A percentile compares a stretch with the other conserved stretches of the same genome.
Evolutionary conservation across 2,113 vertebrate species (phyloP).

Genomic region (Anseranas semipalmata): DNA sequence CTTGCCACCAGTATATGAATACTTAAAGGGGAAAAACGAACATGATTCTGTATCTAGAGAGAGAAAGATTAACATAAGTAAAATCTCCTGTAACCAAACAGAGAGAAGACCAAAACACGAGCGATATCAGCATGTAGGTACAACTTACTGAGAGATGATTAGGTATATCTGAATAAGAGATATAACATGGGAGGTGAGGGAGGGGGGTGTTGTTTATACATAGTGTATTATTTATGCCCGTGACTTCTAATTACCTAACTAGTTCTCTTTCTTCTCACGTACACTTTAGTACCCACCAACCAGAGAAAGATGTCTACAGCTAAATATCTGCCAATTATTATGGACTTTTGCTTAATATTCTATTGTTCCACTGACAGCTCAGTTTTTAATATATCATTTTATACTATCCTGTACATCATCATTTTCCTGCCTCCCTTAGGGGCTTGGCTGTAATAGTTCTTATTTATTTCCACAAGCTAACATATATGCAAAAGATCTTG

Average conservation of each 20-base stretch:
- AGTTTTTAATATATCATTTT: conserved; percentile 61
- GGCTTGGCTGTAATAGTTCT: conserved; percentile 47
- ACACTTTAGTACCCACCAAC: conserved; percentile 68
- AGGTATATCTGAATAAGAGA: neutral
- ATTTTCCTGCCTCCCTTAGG: conserved; percentile 59
- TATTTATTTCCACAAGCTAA: conserved; percentile 68
- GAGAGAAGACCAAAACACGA: conserved; percentile 21
- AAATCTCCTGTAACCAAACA: neutral
- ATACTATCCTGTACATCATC: conserved; percentile 49
- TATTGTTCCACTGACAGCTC: conserved; percentile 37
- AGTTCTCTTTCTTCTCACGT: conserved; percentile 67
- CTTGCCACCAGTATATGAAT: neutral
- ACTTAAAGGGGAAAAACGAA: neutral
- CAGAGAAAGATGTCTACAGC: conserved; percentile 59
- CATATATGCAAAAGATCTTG: conserved; percentile 51
- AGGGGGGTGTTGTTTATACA: conserved; percentile 8
- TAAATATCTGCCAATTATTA: conserved; percentile 69
- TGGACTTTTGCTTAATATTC: conserved; percentile 66
- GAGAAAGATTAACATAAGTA: neutral
- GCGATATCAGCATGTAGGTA: neutral
- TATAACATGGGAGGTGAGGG: neutral
- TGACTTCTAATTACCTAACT: conserved; percentile 71
- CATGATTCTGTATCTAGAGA: neutral
- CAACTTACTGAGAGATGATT: conserved; percentile 59
- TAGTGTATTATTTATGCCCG: conserved; percentile 54